A percentile compares a stretch with the other conserved stretches of the same genome.
Conservation (phyloP, 64 coral and sea anemone genomes). For the Dendrophyllia cribrosa region DNA sequence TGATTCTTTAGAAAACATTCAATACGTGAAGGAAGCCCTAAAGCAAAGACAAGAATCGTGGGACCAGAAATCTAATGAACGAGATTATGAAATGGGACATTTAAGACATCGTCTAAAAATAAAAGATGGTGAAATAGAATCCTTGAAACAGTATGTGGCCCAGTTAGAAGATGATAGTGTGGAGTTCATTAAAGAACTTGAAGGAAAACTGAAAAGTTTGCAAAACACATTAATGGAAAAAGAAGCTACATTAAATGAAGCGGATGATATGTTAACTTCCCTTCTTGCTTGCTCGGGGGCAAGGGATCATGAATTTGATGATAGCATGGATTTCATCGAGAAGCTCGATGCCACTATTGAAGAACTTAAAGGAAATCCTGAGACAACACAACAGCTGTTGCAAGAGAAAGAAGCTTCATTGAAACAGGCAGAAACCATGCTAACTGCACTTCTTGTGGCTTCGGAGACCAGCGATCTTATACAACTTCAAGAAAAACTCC, state of each 20-base stretch:
- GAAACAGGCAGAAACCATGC: too few species aligned
- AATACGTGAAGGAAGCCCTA: background rate
- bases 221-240: too few species aligned
- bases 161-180: background rate
- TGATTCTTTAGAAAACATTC: background rate
- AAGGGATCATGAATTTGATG: too few species aligned
- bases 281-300: too few species aligned
- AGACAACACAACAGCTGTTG: too few species aligned
- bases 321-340: background rate
- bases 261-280: too few species aligned
- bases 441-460: too few species aligned
- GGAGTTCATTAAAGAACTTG: background rate
- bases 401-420: background rate
- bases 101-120: background rate
- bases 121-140: background rate
- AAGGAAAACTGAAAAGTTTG: background rate
- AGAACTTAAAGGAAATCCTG: background rate
- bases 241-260: too few species aligned
- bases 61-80: background rate
- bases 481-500: background rate
- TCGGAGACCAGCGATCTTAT: too few species aligned
- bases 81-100: background rate
- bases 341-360: background rate
- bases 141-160: background rate
- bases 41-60: background rate